Conservation (phyloP, 2,888 invertebrate genomes). For the Drosophila trichaetosa region DNA sequence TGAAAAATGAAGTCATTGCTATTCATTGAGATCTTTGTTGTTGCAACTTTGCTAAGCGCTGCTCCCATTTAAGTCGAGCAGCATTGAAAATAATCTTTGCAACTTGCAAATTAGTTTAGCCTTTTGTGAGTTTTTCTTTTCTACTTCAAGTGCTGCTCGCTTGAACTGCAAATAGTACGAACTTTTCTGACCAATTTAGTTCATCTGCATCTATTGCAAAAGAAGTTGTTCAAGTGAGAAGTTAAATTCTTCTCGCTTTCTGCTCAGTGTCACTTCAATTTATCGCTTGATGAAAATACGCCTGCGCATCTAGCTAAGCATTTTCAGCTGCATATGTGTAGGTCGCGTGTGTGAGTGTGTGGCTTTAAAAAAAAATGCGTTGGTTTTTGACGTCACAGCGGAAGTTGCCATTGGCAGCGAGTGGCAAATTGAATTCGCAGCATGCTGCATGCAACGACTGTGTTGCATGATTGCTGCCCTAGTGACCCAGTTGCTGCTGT, state of each 20-base stretch:
- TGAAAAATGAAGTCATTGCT: not conserved
- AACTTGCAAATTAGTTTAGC: not conserved
- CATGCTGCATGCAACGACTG: slow-evolving; percentile 50
- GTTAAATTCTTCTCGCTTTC: not conserved
- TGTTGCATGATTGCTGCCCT: slow-evolving; percentile 68
- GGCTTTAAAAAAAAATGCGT: not conserved
- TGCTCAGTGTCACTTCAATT: not conserved
- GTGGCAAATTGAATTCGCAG: slow-evolving; percentile 23
- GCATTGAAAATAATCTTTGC: not conserved
- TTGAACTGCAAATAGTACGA: not conserved
- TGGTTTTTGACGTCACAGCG: slow-evolving; percentile 60
- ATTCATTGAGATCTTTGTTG: not conserved
- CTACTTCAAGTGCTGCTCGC: not conserved
- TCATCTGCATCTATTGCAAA: not conserved
- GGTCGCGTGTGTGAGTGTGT: not conserved
- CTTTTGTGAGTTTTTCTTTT: not conserved
- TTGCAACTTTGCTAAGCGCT: not conserved
- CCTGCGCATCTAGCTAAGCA: not conserved
- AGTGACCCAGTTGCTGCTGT: slow-evolving; percentile 68
- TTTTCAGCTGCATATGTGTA: not conserved
- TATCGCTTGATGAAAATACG: not conserved
- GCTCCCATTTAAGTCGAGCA: not conserved
- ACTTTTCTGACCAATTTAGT: not conserved
- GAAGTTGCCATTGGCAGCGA: slow-evolving; percentile 40
- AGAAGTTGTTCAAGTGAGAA: not conserved